Evolutionary conservation across 2,888 invertebrate species (phyloP), one percentile per base, ranked within the genome.

Genomic region (Scaptomyza flava): DNA sequence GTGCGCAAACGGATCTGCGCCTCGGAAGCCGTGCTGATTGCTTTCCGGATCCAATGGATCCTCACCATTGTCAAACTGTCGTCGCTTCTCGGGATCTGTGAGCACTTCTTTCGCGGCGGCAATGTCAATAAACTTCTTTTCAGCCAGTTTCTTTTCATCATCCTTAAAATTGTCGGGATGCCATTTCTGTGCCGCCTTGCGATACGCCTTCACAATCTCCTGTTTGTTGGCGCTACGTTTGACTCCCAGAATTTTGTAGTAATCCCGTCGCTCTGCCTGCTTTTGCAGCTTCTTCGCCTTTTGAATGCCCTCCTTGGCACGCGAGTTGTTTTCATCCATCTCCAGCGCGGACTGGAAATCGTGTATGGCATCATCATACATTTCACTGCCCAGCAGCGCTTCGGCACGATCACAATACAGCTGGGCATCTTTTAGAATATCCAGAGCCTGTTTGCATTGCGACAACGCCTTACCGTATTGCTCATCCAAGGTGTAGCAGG

Each of bases 61-160:
- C 82, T 96, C 95, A 69, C 99, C 99, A 79, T 95, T 94, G 93
- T 99, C 99, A 93, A 97, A 99, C 91, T 96, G 96, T 68, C 95
- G 94, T 68, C 99, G 94, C 93, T 99, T 99, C 91, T 99, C 99
- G 72, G 96, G 94, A 93, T 96, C 95, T 43, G 96, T 96, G 34
- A 96, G 92, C 20, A 95, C 95, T 94, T 99, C 99, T 93, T 99
- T 99, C 57, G 99, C 99, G 42, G 99, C 98, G 3, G 99, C 99
- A 88, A 99, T 96, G 92, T 99, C 99, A 72, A 99, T 98, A 91
- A 99, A 99, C 93, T 96, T 98, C 92, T 98, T 98, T 92, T 99
- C 97, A 0, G 99, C 99, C 53, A 95, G 93, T 90, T 98, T 97
- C 93, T 99, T 99, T 91, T 98, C 97, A 71, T 96, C 96, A 11